Evolutionary conservation across 30 jellyfish, hydroid and myxozoan species (phyloP).

Genomic region (Aurelia aurita complex sp. Pacific): DNA sequence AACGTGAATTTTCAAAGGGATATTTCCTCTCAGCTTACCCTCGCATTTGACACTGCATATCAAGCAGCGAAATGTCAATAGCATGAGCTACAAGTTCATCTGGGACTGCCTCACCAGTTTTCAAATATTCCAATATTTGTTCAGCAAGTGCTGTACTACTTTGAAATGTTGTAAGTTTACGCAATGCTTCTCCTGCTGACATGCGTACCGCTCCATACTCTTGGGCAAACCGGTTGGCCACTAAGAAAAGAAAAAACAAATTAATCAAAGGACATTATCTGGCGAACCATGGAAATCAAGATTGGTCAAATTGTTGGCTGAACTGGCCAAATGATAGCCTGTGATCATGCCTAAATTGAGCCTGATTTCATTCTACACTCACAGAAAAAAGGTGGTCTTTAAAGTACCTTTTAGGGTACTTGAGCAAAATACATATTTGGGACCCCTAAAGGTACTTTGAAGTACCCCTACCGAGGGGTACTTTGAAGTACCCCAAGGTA

Average conservation of each 20-base stretch:
- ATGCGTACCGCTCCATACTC: constrained; percentile 91
- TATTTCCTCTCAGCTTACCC: constrained; percentile 58
- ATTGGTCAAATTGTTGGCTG: too few relatives aligned
- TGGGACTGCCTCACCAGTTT: constrained; percentile 81
- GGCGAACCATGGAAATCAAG: too few relatives aligned
- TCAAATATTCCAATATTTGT: constrained; percentile 63
- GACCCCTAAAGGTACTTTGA: too few relatives aligned
- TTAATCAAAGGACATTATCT: background rate
- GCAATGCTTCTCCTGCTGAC: constrained; percentile 94
- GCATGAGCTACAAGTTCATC: constrained; percentile 94
- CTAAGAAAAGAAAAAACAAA: constrained; percentile 37
- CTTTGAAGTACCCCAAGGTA: too few relatives aligned
- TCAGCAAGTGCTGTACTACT: constrained; percentile 69
- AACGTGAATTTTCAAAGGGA: too few relatives aligned
- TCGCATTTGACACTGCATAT: constrained; percentile 71
- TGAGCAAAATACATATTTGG: too few relatives aligned
- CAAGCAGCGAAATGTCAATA: constrained; percentile 63
- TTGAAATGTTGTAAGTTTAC: constrained; percentile 61
- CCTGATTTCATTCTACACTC: too few relatives aligned
- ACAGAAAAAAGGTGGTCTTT: too few relatives aligned
- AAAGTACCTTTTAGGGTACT: too few relatives aligned
- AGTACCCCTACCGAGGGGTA: too few relatives aligned
- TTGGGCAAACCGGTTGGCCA: constrained; percentile 84
- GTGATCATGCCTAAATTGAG: too few relatives aligned
- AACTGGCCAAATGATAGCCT: background rate